Evolutionary conservation across 2,113 vertebrate genomes (phyloP), one percentile per base, ranked within the genome.

Genomic region (cattle (Bos taurus)): DNA sequence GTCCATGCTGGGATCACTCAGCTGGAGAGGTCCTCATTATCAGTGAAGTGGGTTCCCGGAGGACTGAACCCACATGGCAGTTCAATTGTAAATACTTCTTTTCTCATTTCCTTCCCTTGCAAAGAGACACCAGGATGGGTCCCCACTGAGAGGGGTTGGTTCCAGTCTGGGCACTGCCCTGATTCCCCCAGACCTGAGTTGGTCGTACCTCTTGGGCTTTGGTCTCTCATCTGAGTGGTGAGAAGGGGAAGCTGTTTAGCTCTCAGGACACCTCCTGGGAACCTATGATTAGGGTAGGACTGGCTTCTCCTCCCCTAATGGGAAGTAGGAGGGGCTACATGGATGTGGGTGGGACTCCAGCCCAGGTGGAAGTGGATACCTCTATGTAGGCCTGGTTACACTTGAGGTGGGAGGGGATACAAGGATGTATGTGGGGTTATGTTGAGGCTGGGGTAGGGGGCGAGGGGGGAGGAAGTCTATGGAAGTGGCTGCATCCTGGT

Each of bases 361-460:
- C 9, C 25, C 0, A 1, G 21, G 48, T 16, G 6, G n/a, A 13
- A 30, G 14, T 26, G 10, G 26, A 7, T 17, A 11, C 1, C 1
- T 43, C 36, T 26, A 0, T 64, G 74, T 71, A 50, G 28, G 36
- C 7, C 5, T 57, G 46, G 10, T 26, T 85, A 85, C 26, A 33
- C 5, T 30, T 28, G 43, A 21, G 64, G 19, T n/a, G 17, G 54
- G 2, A 1, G 13, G 12, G 10, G 5, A 1, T 2, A 1, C 23
- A 1, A 4, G 14, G 23, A 6, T 71, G 93, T 80, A 67, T 43
- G 67, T 9, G 0, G 12, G 10, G 56, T 25, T 50, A 64, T 12
- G 8, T 10, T 33, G 0, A 2, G 11, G 33, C 15, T 2, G 5
- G 57, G 4, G 9, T 46, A 46, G 43, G 14, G 60, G 6, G 1